These are phyloP conservation scores for Athripsodes cinereus DNA, from an alignment of 2,888 invertebrate species.

Conservation along the genomic window DNA sequence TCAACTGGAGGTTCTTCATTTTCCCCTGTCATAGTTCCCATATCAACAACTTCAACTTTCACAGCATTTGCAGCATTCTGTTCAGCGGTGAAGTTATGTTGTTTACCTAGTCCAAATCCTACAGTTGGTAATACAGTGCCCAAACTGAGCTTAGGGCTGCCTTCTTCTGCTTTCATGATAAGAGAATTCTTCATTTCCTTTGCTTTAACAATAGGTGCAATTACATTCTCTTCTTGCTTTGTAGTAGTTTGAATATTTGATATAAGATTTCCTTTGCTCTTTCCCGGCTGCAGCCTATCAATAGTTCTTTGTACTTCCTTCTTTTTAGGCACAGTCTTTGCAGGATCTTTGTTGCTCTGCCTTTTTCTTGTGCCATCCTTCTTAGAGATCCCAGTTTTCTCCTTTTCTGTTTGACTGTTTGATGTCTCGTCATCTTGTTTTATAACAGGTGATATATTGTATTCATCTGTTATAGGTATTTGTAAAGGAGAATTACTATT, in stretches of 20 bases:
- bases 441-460: constrained; percentile 42
- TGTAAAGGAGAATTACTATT: constrained; percentile 71
- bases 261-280: constrained; percentile 79
- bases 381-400: constrained; percentile 40
- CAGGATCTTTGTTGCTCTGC: constrained; percentile 35
- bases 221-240: constrained; percentile 54
- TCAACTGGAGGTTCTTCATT: constrained; percentile 29
- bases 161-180: constrained; percentile 56
- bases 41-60: constrained; percentile 32
- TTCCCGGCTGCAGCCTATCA: constrained; percentile 77
- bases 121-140: constrained; percentile 77
- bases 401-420: constrained; percentile 31
- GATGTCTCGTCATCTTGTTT: constrained; percentile 41
- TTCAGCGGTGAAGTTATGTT: constrained; percentile 54
- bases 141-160: constrained; percentile 74
- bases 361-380: constrained; percentile 45
- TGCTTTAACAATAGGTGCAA: constrained; percentile 42
- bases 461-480: constrained; percentile 58
- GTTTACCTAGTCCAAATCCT: constrained; percentile 58
- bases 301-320: constrained; percentile 76
- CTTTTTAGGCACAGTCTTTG: constrained; percentile 45
- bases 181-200: constrained; percentile 54
- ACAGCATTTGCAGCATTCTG: constrained; percentile 27
- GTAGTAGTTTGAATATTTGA: constrained; percentile 57
- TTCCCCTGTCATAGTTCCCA: constrained; percentile 32